Percentiles rank a stretch among this genome's conserved stretches.
phyloP scores from a whole-genome alignment of 2,888 invertebrate species.

The Pemphredon lugubris region DNA sequence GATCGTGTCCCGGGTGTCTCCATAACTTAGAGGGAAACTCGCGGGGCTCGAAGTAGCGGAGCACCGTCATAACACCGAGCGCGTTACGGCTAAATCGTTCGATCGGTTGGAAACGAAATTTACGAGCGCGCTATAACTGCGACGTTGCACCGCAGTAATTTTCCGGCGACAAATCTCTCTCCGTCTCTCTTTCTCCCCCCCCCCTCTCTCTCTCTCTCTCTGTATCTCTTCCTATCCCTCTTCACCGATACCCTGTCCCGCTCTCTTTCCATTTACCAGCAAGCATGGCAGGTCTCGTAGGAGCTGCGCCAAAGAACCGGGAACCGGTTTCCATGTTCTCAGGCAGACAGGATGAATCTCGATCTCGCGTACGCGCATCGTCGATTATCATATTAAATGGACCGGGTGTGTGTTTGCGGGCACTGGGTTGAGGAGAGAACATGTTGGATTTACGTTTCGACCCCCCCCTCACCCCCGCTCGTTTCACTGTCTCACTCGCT shows the following conservation, averaged over 20 bases:
- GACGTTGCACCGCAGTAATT: conserved; percentile 55
- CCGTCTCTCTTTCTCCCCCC: conserved; percentile 3
- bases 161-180: conserved; percentile 66
- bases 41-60: conserved; percentile 16
- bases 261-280: conserved; percentile 27
- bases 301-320: conserved; percentile 33
- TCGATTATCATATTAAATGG: conserved; percentile 74
- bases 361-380: conserved; percentile 47
- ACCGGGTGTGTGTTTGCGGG: conserved; percentile 68
- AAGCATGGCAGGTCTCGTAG: conserved; percentile 15
- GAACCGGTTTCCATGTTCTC: conserved; percentile 66
- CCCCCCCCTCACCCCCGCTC: not conserved
- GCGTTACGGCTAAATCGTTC: conserved; percentile 41
- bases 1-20: conserved; percentile 12
- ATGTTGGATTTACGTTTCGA: conserved; percentile 37
- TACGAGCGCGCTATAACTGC: conserved; percentile 47
- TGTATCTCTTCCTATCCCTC: too few species aligned
- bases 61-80: conserved; percentile 36
- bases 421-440: conserved; percentile 65
- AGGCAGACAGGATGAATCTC: conserved; percentile 49
- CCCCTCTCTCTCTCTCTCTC: not conserved
- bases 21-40: conserved; percentile 35
- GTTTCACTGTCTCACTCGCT: too few species aligned
- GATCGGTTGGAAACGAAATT: conserved; percentile 57
- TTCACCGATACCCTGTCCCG: too few species aligned